Evolutionary conservation across 2,888 invertebrate species (phyloP).

Genomic region (Agrilus mali): DNA sequence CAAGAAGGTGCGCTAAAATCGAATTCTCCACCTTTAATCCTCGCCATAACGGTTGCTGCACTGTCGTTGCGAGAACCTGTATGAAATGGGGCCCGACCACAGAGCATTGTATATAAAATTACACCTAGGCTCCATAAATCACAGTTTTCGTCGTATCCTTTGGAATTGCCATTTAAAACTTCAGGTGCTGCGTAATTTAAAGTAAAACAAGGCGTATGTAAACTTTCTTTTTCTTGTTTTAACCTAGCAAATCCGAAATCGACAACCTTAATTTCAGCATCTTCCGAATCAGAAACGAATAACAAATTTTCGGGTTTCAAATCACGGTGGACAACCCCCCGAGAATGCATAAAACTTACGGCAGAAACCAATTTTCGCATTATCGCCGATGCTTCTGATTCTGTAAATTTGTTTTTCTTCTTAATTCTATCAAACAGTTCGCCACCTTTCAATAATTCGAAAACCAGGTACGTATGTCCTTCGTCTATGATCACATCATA

Average conservation of each 20-base stretch:
- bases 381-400: conserved; percentile 65
- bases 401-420: conserved; percentile 55
- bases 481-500: conserved; percentile 76
- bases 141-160: conserved; percentile 83
- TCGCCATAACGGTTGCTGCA: conserved; percentile 62
- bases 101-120: conserved; percentile 59
- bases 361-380: conserved; percentile 74
- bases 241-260: conserved; percentile 94
- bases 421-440: conserved; percentile 62
- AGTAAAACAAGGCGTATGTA: conserved; percentile 86
- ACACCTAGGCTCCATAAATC: conserved; percentile 96
- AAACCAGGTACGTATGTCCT: conserved; percentile 78
- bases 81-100: conserved; percentile 81
- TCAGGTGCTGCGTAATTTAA: conserved; percentile 93
- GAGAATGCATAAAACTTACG: conserved; percentile 71
- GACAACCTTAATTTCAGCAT: conserved; percentile 71
- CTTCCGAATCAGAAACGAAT: conserved; percentile 43
- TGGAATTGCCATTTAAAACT: conserved; percentile 51
- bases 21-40: conserved; percentile 69
- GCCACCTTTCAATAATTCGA: conserved; percentile 75
- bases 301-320: conserved; percentile 84
- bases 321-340: conserved; percentile 82
- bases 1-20: conserved; percentile 58
- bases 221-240: conserved; percentile 45
- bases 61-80: conserved; percentile 55